phyloP scores from a whole-genome alignment of 2,113 vertebrate genomes.

The Microcebus jonahi region DNA sequence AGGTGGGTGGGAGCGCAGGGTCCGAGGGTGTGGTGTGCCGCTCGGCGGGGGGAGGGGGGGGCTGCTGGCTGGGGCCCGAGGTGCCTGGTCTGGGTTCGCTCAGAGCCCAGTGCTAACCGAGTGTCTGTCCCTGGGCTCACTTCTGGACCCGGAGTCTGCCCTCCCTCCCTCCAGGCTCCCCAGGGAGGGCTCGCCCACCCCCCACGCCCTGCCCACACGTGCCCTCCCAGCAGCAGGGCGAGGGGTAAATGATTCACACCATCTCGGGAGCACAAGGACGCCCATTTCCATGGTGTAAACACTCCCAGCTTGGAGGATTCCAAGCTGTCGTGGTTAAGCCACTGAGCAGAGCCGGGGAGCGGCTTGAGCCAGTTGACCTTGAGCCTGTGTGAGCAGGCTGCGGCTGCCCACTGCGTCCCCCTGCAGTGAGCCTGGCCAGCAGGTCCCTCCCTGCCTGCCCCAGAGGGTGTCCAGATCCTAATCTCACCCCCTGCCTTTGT shows the following conservation, averaged over 20 bases:
- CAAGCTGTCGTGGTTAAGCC: rapidly evolving
- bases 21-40: rapidly evolving
- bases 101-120: neutral
- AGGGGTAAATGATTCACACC: too few relatives aligned
- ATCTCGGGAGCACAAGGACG: neutral
- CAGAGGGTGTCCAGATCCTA: neutral
- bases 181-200: neutral
- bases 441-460: neutral
- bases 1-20: rapidly evolving
- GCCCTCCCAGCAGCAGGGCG: neutral
- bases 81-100: neutral
- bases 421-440: neutral
- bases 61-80: neutral
- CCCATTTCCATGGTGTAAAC: neutral
- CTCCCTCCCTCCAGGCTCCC: neutral
- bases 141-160: neutral
- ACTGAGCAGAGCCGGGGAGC: neutral
- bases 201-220: rapidly evolving
- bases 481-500: neutral
- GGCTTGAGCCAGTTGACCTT: rapidly evolving
- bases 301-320: neutral
- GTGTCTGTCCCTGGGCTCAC: neutral
- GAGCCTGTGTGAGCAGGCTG: neutral
- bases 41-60: too few relatives aligned
- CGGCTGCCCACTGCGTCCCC: neutral